Evolutionary conservation across 2,797 vertebrate species (phyloP).

Genomic region (Enteromius trimaculatus): DNA sequence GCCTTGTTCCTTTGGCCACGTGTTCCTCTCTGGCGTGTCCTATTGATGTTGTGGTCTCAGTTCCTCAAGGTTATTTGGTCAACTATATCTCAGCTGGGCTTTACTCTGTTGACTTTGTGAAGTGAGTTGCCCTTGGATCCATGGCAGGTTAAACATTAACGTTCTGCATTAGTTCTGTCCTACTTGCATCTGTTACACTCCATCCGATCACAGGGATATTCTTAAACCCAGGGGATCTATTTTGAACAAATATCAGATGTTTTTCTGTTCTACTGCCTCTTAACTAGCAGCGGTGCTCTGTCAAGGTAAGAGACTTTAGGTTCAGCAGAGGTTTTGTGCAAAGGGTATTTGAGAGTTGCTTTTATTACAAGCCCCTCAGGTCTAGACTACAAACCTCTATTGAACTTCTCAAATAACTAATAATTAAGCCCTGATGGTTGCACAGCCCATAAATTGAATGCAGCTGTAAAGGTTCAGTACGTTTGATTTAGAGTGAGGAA

Average conservation of each 20-base stretch:
- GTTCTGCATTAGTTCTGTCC: slow-evolving; percentile 1
- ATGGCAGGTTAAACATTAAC: slow-evolving; percentile 57
- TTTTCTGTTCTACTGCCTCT: slow-evolving; percentile 12
- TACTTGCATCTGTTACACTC: slow-evolving; percentile 23
- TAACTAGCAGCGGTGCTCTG: background rate
- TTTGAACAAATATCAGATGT: slow-evolving; percentile 14
- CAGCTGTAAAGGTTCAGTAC: background rate
- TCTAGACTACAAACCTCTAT: background rate
- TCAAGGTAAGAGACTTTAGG: slow-evolving; percentile 10
- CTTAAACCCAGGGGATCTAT: slow-evolving; percentile 25
- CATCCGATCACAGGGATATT: background rate
- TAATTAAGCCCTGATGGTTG: slow-evolving; percentile 12
- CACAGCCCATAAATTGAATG: slow-evolving; percentile 9
- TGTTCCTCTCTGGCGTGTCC: background rate
- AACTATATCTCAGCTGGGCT: slow-evolving; percentile 28
- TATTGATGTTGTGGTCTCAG: slow-evolving; percentile 14
- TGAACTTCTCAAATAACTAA: slow-evolving; percentile 3
- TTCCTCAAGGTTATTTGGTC: slow-evolving; percentile 44
- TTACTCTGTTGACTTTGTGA: slow-evolving; percentile 54
- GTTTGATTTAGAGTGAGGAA: background rate
- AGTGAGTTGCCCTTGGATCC: slow-evolving; percentile 44
- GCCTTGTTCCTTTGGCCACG: background rate
- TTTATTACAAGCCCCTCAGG: background rate
- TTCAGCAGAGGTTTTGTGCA: background rate
- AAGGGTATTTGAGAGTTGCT: background rate